Conservation (phyloP, 2,888 invertebrate genomes). For the Amiota mariae region DNA sequence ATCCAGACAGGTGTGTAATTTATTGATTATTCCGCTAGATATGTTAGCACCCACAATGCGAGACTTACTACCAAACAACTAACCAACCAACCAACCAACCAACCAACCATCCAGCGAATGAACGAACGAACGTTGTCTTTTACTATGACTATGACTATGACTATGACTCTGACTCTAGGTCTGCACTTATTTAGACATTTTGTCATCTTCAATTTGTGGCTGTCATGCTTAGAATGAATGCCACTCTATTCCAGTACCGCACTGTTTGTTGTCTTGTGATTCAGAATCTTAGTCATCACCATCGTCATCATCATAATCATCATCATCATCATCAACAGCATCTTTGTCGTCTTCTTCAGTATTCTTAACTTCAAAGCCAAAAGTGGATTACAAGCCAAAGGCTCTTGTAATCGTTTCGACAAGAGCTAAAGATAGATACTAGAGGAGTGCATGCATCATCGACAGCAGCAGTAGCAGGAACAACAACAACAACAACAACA, state of each 20-base stretch:
- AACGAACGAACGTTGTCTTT: conserved; percentile 13
- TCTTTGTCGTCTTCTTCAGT: conserved; percentile 16
- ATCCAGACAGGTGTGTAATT: conserved; percentile 72
- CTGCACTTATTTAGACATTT: conserved; percentile 64
- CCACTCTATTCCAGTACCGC: neutral
- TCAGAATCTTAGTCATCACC: conserved; percentile 7
- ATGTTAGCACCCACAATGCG: conserved; percentile 40
- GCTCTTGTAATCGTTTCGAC: conserved; percentile 69
- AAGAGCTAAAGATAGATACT: conserved; percentile 50
- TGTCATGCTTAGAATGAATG: conserved; percentile 52
- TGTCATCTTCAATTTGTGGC: conserved; percentile 69
- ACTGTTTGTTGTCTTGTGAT: conserved; percentile 47
- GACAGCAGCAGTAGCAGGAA: conserved; percentile 25
- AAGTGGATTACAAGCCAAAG: conserved; percentile 67
- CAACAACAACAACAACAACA: conserved; percentile 18
- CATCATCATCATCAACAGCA: conserved; percentile 14
- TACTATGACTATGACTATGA: neutral
- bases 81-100: neutral
- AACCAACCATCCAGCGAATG: neutral
- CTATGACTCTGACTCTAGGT: neutral
- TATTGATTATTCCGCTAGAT: conserved; percentile 71
- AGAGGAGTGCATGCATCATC: conserved; percentile 31
- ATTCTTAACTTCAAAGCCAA: conserved; percentile 47
- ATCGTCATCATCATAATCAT: too few relatives aligned
- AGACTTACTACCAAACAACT: conserved; percentile 21